phyloP scores from a whole-genome alignment of 1,140 invertebrate genomes.

The Cephus cinctus region DNA sequence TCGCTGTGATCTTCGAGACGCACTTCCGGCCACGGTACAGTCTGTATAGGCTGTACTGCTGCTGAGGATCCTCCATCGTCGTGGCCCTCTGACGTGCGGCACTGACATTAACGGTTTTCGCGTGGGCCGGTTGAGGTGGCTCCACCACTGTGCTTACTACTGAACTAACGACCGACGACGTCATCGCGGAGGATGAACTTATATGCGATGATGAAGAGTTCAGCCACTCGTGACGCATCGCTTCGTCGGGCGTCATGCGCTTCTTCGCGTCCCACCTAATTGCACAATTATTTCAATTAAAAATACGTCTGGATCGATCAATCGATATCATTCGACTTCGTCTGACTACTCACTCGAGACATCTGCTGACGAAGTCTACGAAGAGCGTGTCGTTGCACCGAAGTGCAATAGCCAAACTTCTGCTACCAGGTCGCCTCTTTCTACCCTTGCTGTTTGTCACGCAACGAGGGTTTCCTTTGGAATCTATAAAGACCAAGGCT shows the following conservation, averaged over 20 bases:
- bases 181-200: constrained; percentile 38
- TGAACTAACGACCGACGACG: constrained; percentile 31
- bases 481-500: constrained; percentile 64
- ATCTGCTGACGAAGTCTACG: constrained; percentile 89
- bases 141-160: constrained; percentile 34
- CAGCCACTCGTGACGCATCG: constrained; percentile 76
- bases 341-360: constrained; percentile 81
- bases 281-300: constrained; percentile 13
- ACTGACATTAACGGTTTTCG: constrained; percentile 38
- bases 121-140: constrained; percentile 35
- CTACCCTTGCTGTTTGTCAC: constrained; percentile 90
- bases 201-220: constrained; percentile 39
- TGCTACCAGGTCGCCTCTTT: constrained; percentile 83
- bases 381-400: constrained; percentile 87
- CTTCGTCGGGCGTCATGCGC: constrained; percentile 90
- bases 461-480: constrained; percentile 86
- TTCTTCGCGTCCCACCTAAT: constrained; percentile 90
- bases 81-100: constrained; percentile 34
- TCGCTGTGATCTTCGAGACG: constrained; percentile 40
- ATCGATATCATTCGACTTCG: not conserved
- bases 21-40: constrained; percentile 47
- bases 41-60: constrained; percentile 46
- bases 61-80: constrained; percentile 44
- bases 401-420: constrained; percentile 72
- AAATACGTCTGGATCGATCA: not conserved